phyloP scores from a whole-genome alignment of 2,797 vertebrate genomes.

The Adrianichthys oophorus region DNA sequence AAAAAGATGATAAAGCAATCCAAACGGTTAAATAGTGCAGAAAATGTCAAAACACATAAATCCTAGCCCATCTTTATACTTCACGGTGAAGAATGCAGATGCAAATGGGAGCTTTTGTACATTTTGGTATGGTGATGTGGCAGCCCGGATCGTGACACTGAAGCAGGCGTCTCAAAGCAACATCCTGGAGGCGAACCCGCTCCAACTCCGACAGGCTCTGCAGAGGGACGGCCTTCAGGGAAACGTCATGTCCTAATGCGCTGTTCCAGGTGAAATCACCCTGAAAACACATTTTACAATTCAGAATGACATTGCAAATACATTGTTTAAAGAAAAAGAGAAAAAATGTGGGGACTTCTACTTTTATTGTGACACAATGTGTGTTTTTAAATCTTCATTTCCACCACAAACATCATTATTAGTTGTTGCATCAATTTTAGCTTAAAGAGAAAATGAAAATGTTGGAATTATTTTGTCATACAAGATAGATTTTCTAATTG shows the following conservation, averaged over 20 bases:
- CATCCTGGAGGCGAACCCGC: conserved; percentile 90
- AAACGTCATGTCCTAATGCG: conserved; percentile 86
- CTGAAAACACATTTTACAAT: conserved; percentile 69
- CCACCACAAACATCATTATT: no score
- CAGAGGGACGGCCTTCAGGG: conserved; percentile 90
- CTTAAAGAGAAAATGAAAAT: no score
- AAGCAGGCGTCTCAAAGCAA: conserved; percentile 89
- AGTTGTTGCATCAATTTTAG: no score
- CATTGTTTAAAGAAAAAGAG: no score
- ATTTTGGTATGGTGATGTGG: conserved; percentile 97
- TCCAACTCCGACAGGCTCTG: conserved; percentile 97
- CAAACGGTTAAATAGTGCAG: no score
- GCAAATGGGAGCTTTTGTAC: conserved; percentile 66
- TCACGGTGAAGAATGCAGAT: not conserved
- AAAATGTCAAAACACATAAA: no score
- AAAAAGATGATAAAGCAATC: no score
- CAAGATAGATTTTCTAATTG: no score
- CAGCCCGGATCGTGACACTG: conserved; percentile 91
- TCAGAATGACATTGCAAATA: conserved; percentile 10
- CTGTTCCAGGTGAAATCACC: conserved; percentile 96
- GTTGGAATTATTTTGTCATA: no score
- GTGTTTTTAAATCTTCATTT: no score
- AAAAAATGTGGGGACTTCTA: no score
- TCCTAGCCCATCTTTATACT: not conserved
- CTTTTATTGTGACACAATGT: no score